Conservation (phyloP, 1,140 invertebrate species). For the Conopomorpha cramerella region DNA sequence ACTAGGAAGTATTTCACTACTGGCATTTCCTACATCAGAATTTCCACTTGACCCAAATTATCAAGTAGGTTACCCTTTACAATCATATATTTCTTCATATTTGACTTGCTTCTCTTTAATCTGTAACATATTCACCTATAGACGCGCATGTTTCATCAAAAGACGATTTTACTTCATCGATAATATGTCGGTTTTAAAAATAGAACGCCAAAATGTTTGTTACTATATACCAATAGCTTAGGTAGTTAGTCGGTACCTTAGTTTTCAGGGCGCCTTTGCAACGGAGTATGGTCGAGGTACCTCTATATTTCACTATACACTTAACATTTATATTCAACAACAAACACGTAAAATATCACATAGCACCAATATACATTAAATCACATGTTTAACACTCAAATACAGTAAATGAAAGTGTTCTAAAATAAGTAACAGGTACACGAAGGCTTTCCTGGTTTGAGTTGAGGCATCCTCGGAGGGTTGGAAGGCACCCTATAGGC, state of each 20-base stretch:
- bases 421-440: too few relatives aligned
- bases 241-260: too few relatives aligned
- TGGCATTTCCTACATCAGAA: too few relatives aligned
- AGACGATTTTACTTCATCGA: too few relatives aligned
- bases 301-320: constrained; percentile 6
- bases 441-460: constrained; percentile 42
- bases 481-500: constrained; percentile 33
- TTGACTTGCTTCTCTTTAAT: not conserved
- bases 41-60: not conserved
- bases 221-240: not conserved
- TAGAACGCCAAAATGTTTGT: not conserved
- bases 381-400: constrained; percentile 9
- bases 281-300: too few relatives aligned
- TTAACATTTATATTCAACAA: constrained; percentile 6
- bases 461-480: constrained; percentile 42
- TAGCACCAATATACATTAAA: not conserved
- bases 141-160: not conserved
- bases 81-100: constrained; percentile 1
- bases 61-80: not conserved
- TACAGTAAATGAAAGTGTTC: constrained; percentile 24
- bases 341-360: not conserved
- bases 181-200: too few relatives aligned
- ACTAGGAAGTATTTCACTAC: too few relatives aligned
- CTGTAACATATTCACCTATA: not conserved
- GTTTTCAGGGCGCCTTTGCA: too few relatives aligned